Conservation (phyloP, 2,888 invertebrate species). For the Chouioia cunea region DNA sequence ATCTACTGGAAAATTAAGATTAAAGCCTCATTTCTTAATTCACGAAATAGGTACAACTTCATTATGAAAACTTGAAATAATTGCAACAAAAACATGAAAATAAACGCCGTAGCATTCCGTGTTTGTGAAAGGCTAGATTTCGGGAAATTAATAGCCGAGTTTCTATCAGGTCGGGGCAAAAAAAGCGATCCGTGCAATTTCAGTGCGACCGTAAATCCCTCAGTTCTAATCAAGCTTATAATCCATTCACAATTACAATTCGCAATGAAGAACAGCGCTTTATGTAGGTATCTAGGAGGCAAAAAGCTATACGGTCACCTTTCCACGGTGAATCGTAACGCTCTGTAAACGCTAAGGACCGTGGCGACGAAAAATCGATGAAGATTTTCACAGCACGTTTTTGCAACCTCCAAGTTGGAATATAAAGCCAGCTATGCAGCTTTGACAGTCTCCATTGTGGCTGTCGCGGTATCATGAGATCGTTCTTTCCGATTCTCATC, state of each 20-base stretch:
- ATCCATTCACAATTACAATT: too few relatives aligned
- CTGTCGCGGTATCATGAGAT: conserved; percentile 42
- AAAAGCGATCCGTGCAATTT: too few relatives aligned
- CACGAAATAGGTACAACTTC: too few relatives aligned
- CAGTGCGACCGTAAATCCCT: too few relatives aligned
- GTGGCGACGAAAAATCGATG: conserved; percentile 53
- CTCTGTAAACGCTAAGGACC: conserved; percentile 58
- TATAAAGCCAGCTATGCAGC: conserved; percentile 29
- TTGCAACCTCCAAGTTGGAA: conserved; percentile 17
- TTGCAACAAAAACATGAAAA: too few relatives aligned
- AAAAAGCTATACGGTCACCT: conserved; percentile 32
- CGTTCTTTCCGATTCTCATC: conserved; percentile 40
- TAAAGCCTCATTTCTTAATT: too few relatives aligned
- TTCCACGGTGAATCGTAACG: conserved; percentile 57
- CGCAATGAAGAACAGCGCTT: neutral
- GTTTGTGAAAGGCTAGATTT: neutral
- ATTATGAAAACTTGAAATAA: too few relatives aligned
- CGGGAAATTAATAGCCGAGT: conserved; percentile 25
- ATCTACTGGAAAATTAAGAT: too few relatives aligned
- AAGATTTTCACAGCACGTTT: conserved; percentile 29
- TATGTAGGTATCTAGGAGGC: conserved; percentile 45
- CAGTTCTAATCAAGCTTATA: too few relatives aligned
- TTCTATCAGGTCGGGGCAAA: conserved; percentile 1
- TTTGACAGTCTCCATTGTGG: conserved; percentile 28
- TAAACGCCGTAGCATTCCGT: too few relatives aligned